phyloP scores from a whole-genome alignment of 2,113 vertebrate genomes.

The Podiceps cristatus region DNA sequence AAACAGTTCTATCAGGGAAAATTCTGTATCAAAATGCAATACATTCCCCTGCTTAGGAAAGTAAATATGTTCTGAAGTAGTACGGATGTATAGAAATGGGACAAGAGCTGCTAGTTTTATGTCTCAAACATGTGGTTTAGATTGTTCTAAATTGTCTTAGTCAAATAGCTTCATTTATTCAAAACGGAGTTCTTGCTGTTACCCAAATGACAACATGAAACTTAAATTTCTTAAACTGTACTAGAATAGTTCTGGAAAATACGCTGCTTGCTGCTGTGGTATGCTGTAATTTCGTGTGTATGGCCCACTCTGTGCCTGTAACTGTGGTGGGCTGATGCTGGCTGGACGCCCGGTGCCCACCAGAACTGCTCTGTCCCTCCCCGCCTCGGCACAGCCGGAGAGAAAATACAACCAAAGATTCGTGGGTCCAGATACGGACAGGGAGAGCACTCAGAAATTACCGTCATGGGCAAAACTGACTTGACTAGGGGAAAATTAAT shows the following conservation, averaged over 20 bases:
- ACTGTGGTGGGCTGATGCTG: too few species aligned
- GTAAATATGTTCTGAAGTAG: not conserved
- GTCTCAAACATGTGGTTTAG: not conserved
- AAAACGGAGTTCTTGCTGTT: not conserved
- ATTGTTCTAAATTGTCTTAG: not conserved
- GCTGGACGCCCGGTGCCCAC: too few species aligned
- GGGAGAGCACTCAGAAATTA: too few species aligned
- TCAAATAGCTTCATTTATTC: not conserved
- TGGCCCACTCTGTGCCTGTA: not conserved
- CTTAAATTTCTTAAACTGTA: not conserved
- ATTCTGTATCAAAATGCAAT: not conserved
- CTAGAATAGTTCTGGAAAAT: not conserved
- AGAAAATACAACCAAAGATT: too few species aligned
- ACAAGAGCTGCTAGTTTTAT: not conserved
- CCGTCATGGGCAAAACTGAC: too few species aligned
- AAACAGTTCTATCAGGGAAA: not conserved
- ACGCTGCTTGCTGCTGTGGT: not conserved
- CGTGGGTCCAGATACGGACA: too few species aligned
- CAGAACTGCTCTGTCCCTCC: too few species aligned
- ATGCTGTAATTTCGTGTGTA: not conserved
- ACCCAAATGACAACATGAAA: not conserved
- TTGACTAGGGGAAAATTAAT: too few species aligned
- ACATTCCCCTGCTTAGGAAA: not conserved
- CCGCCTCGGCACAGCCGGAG: too few species aligned
- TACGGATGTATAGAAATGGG: not conserved